Base-by-base conservation (phyloP, 2,113 vertebrate species). In the Pachycephala philippinensis region DNA sequence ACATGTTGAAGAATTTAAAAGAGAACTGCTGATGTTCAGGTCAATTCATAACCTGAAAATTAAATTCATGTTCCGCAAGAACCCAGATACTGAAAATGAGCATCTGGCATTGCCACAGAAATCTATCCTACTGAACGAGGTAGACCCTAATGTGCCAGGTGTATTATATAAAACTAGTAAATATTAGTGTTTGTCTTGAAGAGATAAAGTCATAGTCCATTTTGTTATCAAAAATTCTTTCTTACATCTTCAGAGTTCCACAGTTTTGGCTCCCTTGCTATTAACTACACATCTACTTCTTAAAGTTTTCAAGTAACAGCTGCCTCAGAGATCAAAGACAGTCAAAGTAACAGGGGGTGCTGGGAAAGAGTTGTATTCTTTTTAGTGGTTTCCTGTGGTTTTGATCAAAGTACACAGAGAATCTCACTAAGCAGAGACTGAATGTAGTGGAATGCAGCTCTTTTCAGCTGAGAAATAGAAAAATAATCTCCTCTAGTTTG, bases 331-430 rank as follows among this genome's bases (percentile, higher is more conserved):
- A 94, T 94, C 79, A 96, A 96, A 95, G 82, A 21, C 0, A 0
- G 90, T 66, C 27, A 60, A 52, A 74, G 31, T 74, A 74, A n/a
- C 31, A 80, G 50, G 30, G 21, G 54, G 21, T 82, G 56, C 81
- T 77, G 44, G 66, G n/a, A 83, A 69, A 70, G 47, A 57, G 27
- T 15, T 74, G 3, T 40, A 15, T 84, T 56, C 39, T 80, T 79
- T 61, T 59, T 30, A 31, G 37, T 37, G 59, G 6, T 24, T 90
- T 90, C 68, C 76, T 44, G 27, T 28, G 54, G 68, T 77, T 94
- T 83, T 88, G 87, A 96, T 95, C 79, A 86, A 93, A 96, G 71
- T 21, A n/a, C 16, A 21, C 37, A n/a, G 59, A 93, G 82, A 91
- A 74, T 83, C 66, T 37, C 71, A 71, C 68, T 70, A 77, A 78